Conservation (phyloP, 2,113 vertebrate genomes). For the Lamprologus speciosus region DNA sequence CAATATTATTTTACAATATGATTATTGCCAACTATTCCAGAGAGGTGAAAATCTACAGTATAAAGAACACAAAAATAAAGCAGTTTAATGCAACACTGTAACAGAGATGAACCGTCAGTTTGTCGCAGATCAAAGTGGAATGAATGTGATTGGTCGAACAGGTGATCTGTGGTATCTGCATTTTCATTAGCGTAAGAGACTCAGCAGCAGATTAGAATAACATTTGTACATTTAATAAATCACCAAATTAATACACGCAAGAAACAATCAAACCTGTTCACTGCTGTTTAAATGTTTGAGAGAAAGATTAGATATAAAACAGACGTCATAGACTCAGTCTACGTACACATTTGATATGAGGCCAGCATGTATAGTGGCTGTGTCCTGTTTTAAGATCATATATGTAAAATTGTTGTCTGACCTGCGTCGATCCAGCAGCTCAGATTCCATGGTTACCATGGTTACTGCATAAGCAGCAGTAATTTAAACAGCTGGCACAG, state of each 20-base stretch:
- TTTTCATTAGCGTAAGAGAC: neutral
- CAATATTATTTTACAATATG: neutral
- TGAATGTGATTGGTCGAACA: neutral
- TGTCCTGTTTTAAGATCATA: neutral
- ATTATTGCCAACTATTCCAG: neutral
- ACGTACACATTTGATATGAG: rapidly evolving
- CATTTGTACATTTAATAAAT: neutral
- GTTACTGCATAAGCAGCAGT: neutral
- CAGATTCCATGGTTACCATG: neutral
- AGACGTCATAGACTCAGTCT: rapidly evolving
- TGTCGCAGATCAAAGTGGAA: neutral
- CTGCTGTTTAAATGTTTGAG: neutral
- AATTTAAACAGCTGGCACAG: too few relatives aligned
- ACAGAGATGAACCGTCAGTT: neutral
- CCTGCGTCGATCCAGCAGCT: neutral
- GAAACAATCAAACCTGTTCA: neutral
- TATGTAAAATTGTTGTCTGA: neutral
- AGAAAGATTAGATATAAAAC: neutral
- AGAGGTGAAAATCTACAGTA: neutral
- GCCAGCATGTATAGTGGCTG: neutral
- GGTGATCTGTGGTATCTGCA: neutral
- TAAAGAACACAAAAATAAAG: neutral
- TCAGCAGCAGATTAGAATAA: neutral
- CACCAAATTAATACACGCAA: neutral
- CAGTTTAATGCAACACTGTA: neutral